Percentiles rank a stretch among this genome's conserved stretches.
Conservation (phyloP, 92 coral and sea anemone species). For the Heteractis magnifica region DNA sequence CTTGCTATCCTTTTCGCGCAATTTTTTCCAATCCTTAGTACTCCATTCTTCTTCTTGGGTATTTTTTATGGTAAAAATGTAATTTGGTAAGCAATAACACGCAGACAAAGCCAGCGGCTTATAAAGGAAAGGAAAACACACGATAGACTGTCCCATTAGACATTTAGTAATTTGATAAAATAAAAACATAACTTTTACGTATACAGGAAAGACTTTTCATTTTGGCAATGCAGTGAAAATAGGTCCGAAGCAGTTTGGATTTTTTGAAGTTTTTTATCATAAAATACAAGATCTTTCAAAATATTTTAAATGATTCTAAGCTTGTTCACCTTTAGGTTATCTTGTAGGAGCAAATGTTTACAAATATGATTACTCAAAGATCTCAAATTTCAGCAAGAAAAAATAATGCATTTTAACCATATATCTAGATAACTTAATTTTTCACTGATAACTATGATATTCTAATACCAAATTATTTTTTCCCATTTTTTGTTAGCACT, state of each 20-base stretch:
- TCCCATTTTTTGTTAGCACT: not conserved
- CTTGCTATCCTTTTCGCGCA: too few relatives aligned
- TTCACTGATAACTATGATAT: not conserved
- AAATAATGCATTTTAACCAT: not conserved
- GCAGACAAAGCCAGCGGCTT: too few relatives aligned
- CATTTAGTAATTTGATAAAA: too few relatives aligned
- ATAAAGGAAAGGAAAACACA: too few relatives aligned
- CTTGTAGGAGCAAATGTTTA: not conserved
- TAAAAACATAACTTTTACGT: too few relatives aligned
- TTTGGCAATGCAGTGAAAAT: not conserved
- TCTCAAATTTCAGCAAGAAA: not conserved
- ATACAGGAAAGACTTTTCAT: too few relatives aligned
- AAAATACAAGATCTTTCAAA: not conserved
- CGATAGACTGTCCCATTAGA: too few relatives aligned
- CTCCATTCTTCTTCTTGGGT: too few relatives aligned
- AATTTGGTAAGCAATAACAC: too few relatives aligned
- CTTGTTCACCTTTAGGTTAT: slow-evolving; percentile 2
- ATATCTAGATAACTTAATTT: not conserved
- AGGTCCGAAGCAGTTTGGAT: not conserved
- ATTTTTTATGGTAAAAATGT: too few relatives aligned
- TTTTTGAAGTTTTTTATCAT: not conserved
- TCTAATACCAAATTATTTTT: not conserved
- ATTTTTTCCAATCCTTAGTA: too few relatives aligned
- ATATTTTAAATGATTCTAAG: slow-evolving; percentile 3
- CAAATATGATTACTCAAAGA: not conserved